A percentile compares a stretch with the other conserved stretches of the same genome.
Evolutionary conservation across 2,113 vertebrate species (phyloP).

Genomic region (Ophthalmolycus amberensis): DNA sequence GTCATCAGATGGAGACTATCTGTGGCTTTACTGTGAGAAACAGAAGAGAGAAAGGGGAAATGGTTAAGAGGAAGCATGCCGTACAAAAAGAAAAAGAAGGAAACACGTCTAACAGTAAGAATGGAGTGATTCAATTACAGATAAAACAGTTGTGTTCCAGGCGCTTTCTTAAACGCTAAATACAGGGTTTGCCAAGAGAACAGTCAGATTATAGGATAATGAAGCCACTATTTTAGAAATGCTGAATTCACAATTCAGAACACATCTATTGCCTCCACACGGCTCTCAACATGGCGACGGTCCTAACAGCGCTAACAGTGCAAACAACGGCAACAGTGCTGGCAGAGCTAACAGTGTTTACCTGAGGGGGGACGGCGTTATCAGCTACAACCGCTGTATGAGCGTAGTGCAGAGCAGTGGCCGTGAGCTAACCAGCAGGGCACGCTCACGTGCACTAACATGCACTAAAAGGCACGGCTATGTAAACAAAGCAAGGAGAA

Average conservation of each 20-base stretch:
- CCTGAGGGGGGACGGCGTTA: background rate
- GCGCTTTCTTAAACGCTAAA: background rate
- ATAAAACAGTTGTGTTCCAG: background rate
- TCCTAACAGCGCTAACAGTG: background rate
- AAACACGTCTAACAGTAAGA: conserved; percentile 9
- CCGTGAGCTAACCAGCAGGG: background rate
- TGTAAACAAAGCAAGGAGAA: background rate
- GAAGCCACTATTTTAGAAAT: background rate
- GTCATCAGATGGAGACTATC: conserved; percentile 25
- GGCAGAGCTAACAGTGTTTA: background rate
- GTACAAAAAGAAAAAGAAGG: conserved; percentile 4
- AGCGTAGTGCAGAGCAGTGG: background rate
- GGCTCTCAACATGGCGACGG: background rate
- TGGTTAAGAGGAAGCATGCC: conserved; percentile 37
- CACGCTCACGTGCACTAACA: background rate
- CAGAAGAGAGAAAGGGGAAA: conserved; percentile 54
- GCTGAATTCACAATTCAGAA: background rate
- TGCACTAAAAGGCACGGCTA: background rate
- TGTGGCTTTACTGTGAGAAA: conserved; percentile 50
- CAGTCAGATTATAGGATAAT: background rate
- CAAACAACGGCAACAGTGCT: background rate
- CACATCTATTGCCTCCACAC: background rate
- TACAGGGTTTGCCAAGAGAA: background rate
- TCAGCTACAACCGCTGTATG: background rate
- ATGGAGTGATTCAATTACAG: background rate